These are phyloP conservation scores for Rafetus swinhoei DNA, from an alignment of 2,113 vertebrate species.

Conservation along the genomic window DNA sequence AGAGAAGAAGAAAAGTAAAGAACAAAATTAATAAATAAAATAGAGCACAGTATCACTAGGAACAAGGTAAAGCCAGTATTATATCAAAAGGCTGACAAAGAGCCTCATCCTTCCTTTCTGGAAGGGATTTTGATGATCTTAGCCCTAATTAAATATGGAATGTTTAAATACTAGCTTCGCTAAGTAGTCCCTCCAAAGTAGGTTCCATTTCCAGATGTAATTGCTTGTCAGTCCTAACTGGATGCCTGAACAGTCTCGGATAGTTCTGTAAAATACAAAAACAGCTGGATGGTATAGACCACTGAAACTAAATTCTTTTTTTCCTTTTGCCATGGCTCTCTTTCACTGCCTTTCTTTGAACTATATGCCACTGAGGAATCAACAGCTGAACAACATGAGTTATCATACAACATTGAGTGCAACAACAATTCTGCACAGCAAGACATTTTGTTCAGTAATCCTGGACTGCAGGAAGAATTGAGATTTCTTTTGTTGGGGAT, in stretches of 20 bases:
- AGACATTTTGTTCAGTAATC: constrained; percentile 71
- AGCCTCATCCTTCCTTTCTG: not conserved
- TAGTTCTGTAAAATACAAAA: constrained; percentile 59
- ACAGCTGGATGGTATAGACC: constrained; percentile 88
- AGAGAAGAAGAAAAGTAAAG: too few species aligned
- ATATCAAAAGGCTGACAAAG: constrained; percentile 38
- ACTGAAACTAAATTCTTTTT: constrained; percentile 84
- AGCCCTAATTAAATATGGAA: not conserved
- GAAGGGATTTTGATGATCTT: not conserved
- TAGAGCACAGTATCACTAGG: constrained; percentile 63
- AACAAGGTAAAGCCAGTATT: constrained; percentile 46
- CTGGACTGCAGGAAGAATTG: constrained; percentile 45
- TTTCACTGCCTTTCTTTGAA: constrained; percentile 79
- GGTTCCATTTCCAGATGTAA: constrained; percentile 33
- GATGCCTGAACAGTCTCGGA: constrained; percentile 45
- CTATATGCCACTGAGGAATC: constrained; percentile 67
- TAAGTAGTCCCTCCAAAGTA: constrained; percentile 47
- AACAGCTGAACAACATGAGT: constrained; percentile 71
- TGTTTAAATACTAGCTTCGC: not conserved
- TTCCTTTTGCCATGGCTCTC: constrained; percentile 74
- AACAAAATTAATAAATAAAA: constrained; percentile 44
- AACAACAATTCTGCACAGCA: constrained; percentile 53
- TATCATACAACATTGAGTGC: constrained; percentile 39
- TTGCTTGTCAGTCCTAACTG: constrained; percentile 30
- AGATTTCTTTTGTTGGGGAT: constrained; percentile 54